Conservation (phyloP, 2,888 invertebrate species). For the Vandiemenella viatica region DNA sequence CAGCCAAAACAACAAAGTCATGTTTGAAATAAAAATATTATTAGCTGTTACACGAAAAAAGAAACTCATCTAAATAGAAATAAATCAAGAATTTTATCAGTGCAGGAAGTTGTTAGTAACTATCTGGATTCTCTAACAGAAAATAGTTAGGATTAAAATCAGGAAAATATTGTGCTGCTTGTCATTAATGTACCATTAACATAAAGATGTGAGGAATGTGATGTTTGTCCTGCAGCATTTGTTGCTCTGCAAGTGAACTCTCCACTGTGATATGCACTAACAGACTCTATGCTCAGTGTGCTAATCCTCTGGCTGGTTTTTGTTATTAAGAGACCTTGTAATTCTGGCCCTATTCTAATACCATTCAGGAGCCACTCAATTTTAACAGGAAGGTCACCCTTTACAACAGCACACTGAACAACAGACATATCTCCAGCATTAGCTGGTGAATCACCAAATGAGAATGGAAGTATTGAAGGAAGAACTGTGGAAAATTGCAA, state of each 20-base stretch:
- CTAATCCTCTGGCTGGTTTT: slow-evolving; percentile 32
- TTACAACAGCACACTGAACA: slow-evolving; percentile 45
- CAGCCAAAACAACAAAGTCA: no score
- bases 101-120: no score
- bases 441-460: slow-evolving; percentile 49
- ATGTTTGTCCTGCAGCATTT: slow-evolving; percentile 50
- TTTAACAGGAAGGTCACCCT: slow-evolving; percentile 63
- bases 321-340: slow-evolving; percentile 25
- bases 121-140: no score
- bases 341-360: slow-evolving; percentile 35
- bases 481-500: neutral
- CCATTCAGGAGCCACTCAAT: slow-evolving; percentile 60
- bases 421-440: slow-evolving; percentile 59
- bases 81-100: no score
- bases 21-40: no score
- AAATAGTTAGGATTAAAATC: no score
- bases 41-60: no score
- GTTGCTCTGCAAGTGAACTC: slow-evolving; percentile 55
- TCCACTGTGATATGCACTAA: slow-evolving; percentile 57
- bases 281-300: slow-evolving; percentile 56
- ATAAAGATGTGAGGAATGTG: slow-evolving; percentile 46
- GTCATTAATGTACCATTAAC: slow-evolving; percentile 71
- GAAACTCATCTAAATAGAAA: no score
- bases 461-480: slow-evolving; percentile 24
- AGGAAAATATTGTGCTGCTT: no score